phyloP scores from a whole-genome alignment of 2,797 vertebrate genomes.

The Limosa lapponica region DNA sequence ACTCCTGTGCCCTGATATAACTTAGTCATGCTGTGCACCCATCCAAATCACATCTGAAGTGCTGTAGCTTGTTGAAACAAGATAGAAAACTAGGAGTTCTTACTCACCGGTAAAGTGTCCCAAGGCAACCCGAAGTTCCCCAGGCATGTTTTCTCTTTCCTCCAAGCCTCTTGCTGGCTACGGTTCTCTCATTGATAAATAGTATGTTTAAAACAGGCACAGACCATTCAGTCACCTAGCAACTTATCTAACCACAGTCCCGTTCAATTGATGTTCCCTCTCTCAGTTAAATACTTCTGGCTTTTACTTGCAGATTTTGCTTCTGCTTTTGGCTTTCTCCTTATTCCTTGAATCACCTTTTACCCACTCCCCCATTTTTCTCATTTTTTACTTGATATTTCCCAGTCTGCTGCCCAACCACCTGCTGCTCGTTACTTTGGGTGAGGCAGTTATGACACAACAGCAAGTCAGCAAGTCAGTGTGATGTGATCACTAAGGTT shows the following conservation, averaged over 20 bases:
- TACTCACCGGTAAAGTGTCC: not conserved
- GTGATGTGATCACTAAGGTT: not conserved
- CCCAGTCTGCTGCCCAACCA: not conserved
- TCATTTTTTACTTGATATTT: not conserved
- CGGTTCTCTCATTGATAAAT: not conserved
- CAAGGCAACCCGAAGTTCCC: not conserved
- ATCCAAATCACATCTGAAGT: not conserved
- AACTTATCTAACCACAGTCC: not conserved
- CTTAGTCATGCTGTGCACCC: not conserved
- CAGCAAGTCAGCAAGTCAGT: not conserved
- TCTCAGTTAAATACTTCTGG: not conserved
- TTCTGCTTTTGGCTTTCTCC: not conserved
- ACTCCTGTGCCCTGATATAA: not conserved
- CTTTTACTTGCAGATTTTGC: not conserved
- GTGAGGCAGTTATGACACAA: not conserved
- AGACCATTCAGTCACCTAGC: not conserved
- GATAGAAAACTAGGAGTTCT: not conserved
- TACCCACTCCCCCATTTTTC: not conserved
- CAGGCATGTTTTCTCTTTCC: not conserved
- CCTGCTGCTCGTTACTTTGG: not conserved
- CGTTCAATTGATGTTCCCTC: not conserved
- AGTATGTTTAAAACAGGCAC: not conserved
- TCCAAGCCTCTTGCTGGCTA: not conserved
- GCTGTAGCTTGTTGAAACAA: not conserved
- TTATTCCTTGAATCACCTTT: not conserved